These are phyloP conservation scores for Oreochromis mossambicus DNA, from an alignment of 2,797 vertebrate species.

Conservation along the genomic window DNA sequence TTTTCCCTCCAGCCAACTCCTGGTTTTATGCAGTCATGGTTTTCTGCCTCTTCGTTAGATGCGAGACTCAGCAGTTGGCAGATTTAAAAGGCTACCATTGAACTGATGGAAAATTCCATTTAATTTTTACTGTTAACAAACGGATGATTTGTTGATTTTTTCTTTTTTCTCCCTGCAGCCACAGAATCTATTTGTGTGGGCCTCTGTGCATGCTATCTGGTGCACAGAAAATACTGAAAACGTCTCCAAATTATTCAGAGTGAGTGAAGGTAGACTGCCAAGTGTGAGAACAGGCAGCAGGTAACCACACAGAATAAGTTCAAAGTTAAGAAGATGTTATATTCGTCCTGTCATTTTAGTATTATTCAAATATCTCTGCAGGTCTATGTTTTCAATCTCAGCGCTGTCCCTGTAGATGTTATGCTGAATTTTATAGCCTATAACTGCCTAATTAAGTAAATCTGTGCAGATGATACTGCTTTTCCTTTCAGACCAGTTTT, in stretches of 20 bases:
- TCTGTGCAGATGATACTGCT: conserved; percentile 1
- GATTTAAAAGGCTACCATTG: conserved; percentile 39
- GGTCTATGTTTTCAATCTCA: background rate
- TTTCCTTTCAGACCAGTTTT: background rate
- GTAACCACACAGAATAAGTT: background rate
- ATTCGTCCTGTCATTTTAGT: background rate
- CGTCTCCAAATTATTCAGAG: background rate
- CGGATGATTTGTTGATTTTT: conserved; percentile 50
- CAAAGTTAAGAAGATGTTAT: background rate
- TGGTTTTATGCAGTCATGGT: conserved; percentile 62
- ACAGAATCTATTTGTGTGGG: conserved; percentile 22
- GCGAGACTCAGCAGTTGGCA: conserved; percentile 49
- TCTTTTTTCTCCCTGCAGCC: conserved; percentile 20
- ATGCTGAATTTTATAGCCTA: background rate
- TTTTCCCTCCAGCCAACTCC: conserved; percentile 59
- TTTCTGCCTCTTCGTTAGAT: conserved; percentile 61
- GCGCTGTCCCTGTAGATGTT: background rate
- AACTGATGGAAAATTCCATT: conserved; percentile 67
- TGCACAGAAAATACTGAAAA: background rate
- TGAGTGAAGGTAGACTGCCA: background rate
- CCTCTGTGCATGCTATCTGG: background rate
- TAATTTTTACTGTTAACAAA: conserved; percentile 57
- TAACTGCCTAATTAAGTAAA: background rate
- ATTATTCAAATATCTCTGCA: background rate
- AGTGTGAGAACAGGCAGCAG: background rate